Evolutionary conservation across 2,113 vertebrate genomes (phyloP), one percentile per base, ranked within the genome.

Genomic region (Eptesicus fuscus): DNA sequence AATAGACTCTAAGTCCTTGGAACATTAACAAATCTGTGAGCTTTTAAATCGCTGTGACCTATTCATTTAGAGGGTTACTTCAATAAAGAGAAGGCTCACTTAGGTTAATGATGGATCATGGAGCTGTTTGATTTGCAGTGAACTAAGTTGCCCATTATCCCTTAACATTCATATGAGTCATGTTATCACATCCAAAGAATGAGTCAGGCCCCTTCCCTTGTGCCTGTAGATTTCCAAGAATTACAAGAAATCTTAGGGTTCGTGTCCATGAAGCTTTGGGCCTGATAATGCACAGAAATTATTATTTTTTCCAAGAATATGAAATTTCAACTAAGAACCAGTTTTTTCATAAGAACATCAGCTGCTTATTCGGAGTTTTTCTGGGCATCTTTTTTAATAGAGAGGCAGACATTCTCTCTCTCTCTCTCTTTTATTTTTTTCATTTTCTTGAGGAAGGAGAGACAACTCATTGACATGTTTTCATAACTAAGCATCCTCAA

Each of bases 81-180:
- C 97, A 96, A 71, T 98, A 97, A 98, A 97, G 96, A 61, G 49
- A 74, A 85, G 94, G 93, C 97, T 97, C 97, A 94, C 95, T 97
- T 97, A 98, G 97, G 98, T 98, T 98, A 98, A 98, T 98, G 97
- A 98, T 95, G 93, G 98, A 98, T 98, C 97, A 88, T 97, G 97
- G 96, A 90, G 94, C 91, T 97, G 94, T 98, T 98, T 87, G 47
- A 98, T 98, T 98, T 98, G 95, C 96, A 98, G 82, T 91, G 91
- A 96, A 78, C 93, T 95, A 93, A 79, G 95, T 97, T 97, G 71
- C 77, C 96, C 93, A 96, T 98, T 98, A 98, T 97, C 96, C 74
- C 94, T 74, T 96, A 96, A 96, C 96, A 96, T 97, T 96, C 95
- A 92, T 74, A 76, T 97, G 96, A 98, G 95, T 97, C 96, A 92